These are phyloP conservation scores for Polyploca ridens DNA, from an alignment of 2,888 invertebrate genomes.

Conservation along the genomic window DNA sequence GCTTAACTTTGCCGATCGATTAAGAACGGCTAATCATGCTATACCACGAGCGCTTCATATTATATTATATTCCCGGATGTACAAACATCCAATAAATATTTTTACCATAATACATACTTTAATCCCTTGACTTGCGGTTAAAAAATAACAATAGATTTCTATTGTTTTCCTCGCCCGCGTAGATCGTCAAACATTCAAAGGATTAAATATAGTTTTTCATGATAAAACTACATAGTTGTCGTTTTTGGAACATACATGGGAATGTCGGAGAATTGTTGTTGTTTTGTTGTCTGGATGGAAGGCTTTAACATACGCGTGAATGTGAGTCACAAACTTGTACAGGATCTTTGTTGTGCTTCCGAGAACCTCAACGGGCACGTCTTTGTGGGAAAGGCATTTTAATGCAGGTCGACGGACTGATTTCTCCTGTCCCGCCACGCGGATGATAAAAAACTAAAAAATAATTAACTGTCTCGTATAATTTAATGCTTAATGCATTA, in stretches of 20 bases:
- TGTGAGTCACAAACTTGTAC: conserved; percentile 76
- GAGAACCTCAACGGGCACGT: conserved; percentile 71
- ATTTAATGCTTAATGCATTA: conserved; percentile 40
- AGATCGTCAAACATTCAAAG: no score
- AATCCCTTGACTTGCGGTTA: neutral
- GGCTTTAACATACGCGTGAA: conserved; percentile 64
- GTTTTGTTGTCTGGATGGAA: conserved; percentile 66
- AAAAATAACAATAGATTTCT: no score
- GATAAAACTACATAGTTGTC: neutral
- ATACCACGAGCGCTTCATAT: no score
- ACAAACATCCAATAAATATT: no score
- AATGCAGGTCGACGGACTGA: conserved; percentile 76
- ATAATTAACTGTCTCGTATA: conserved; percentile 49
- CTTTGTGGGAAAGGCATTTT: conserved; percentile 78
- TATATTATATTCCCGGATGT: no score
- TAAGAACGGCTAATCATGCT: no score
- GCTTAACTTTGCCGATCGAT: no score
- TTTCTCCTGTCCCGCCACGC: conserved; percentile 68
- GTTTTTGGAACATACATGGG: conserved; percentile 23
- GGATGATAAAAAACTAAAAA: conserved; percentile 48
- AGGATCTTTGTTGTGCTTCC: conserved; percentile 83
- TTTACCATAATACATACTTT: neutral
- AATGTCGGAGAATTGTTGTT: conserved; percentile 36
- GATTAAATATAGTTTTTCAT: no score
- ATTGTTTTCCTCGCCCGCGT: no score